phyloP scores from a whole-genome alignment of 2,113 vertebrate species.

The Pampusana beccarii region DNA sequence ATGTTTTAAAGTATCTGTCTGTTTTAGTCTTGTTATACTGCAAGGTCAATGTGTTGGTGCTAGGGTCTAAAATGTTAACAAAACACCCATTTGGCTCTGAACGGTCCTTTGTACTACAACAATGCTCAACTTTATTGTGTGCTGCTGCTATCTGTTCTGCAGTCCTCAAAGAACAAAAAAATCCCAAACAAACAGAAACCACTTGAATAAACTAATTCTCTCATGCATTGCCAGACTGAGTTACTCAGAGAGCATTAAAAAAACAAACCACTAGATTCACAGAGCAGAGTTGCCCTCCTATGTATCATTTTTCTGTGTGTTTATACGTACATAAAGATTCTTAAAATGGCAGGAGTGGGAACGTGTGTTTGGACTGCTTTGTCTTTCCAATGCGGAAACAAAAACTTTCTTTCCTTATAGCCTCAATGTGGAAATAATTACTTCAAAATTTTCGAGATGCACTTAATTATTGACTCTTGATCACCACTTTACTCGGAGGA shows the following conservation, averaged over 20 bases:
- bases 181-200: background rate
- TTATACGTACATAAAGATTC: background rate
- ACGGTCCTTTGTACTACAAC: background rate
- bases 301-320: rapidly evolving
- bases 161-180: background rate
- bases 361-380: background rate
- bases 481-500: background rate
- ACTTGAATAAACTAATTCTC: background rate
- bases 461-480: background rate
- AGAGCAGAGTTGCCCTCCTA: background rate
- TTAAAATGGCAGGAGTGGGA: background rate
- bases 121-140: background rate
- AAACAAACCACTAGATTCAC: background rate
- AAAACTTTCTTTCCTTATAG: background rate
- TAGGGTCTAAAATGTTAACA: background rate
- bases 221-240: background rate
- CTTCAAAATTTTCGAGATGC: background rate
- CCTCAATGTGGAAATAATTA: background rate
- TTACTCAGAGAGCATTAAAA: background rate
- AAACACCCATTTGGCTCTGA: background rate
- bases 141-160: background rate
- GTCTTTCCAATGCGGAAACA: background rate
- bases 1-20: background rate
- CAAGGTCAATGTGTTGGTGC: background rate
- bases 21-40: background rate